A percentile compares a stretch with the other conserved stretches of the same genome.
Evolutionary conservation across 2,113 vertebrate genomes (phyloP).

Genomic region (Corythoichthys haematopterus): DNA sequence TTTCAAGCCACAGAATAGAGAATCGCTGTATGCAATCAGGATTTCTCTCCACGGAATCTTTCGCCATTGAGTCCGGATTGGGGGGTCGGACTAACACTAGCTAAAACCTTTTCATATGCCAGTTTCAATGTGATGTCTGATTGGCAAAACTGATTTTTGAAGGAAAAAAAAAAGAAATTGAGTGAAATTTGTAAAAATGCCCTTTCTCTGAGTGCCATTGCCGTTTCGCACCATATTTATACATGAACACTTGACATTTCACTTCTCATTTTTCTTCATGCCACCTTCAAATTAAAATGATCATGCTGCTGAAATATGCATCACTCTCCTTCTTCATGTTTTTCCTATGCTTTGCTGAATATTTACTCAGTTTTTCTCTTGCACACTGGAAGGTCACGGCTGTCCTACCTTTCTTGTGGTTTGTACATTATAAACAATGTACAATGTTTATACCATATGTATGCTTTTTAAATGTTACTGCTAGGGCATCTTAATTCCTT

Average conservation of each 20-base stretch:
- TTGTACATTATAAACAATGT: neutral
- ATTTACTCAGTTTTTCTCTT: neutral
- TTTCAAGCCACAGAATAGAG: too few species aligned
- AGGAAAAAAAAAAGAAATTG: neutral
- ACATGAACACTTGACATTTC: constrained; percentile 1
- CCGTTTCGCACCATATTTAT: neutral
- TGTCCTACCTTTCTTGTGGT: neutral
- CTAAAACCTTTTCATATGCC: neutral
- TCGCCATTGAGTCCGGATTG: too few species aligned
- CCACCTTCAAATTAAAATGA: constrained; percentile 8
- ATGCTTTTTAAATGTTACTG: neutral
- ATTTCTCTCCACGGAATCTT: too few species aligned
- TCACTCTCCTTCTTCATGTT: neutral
- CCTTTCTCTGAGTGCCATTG: neutral
- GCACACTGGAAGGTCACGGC: neutral
- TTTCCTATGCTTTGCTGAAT: neutral
- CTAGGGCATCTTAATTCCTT: too few species aligned
- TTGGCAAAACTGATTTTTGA: neutral
- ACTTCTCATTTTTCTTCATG: constrained; percentile 9
- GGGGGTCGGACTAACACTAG: too few species aligned
- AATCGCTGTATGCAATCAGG: too few species aligned
- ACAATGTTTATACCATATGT: neutral
- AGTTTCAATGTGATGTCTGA: neutral
- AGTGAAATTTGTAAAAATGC: neutral
- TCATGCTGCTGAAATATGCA: neutral